These are phyloP conservation scores for Heteromyza rotundicornis DNA, from an alignment of 2,888 invertebrate genomes.

Conservation along the genomic window DNA sequence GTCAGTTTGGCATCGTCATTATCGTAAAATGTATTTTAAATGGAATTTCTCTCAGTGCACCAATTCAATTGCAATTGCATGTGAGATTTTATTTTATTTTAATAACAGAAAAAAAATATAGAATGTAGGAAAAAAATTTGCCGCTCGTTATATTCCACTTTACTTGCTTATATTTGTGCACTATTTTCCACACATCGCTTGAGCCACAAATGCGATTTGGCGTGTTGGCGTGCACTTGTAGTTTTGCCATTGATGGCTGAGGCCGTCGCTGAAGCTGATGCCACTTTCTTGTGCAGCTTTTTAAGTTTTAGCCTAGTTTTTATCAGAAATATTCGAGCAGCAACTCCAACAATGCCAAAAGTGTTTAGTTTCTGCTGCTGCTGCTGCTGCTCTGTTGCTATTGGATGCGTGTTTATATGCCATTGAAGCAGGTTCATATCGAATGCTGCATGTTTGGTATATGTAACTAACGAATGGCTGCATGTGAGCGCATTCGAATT, in stretches of 20 bases:
- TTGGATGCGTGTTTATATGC: neutral
- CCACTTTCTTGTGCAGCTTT: constrained; percentile 40
- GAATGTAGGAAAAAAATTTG: too few relatives aligned
- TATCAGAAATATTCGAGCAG: constrained; percentile 28
- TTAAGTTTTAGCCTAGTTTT: constrained; percentile 44
- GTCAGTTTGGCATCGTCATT: neutral
- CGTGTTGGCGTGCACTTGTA: constrained; percentile 35
- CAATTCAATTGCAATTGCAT: constrained; percentile 35
- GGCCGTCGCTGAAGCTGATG: too few relatives aligned
- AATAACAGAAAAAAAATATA: too few relatives aligned
- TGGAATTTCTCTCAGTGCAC: neutral
- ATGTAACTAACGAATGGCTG: too few relatives aligned
- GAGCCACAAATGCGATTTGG: neutral
- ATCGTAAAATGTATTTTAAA: neutral
- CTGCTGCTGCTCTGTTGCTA: too few relatives aligned
- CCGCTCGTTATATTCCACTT: neutral
- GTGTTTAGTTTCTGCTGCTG: too few relatives aligned
- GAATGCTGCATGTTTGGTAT: neutral
- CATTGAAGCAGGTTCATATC: neutral
- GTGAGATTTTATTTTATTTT: too few relatives aligned
- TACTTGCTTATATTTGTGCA: constrained; percentile 3
- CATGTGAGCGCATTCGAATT: too few relatives aligned
- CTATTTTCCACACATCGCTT: constrained; percentile 14
- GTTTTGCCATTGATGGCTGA: too few relatives aligned
- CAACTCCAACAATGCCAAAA: neutral